phyloP scores from a whole-genome alignment of 2,797 vertebrate genomes.

The Tolypeutes matacus region DNA sequence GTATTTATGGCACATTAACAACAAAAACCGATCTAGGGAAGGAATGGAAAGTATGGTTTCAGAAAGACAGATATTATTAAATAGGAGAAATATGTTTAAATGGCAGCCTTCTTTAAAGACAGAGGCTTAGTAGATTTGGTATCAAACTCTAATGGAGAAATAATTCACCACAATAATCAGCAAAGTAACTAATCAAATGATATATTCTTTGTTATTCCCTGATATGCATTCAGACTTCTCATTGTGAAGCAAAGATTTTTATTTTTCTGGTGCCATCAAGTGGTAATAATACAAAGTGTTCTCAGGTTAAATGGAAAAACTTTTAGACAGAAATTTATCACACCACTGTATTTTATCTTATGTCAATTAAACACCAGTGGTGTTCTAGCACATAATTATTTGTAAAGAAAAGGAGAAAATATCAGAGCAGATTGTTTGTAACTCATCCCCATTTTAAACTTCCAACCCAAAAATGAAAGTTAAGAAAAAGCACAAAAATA shows the following conservation, averaged over 20 bases:
- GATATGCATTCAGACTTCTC: background rate
- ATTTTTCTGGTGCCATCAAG: slow-evolving; percentile 88
- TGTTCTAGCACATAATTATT: slow-evolving; percentile 22
- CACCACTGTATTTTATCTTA: background rate
- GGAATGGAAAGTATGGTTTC: background rate
- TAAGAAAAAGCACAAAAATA: slow-evolving; percentile 47
- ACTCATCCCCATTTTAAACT: background rate
- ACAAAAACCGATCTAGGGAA: slow-evolving; percentile 11
- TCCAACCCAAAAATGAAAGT: background rate
- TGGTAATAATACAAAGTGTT: slow-evolving; percentile 82
- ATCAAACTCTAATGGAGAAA: background rate
- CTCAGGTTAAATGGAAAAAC: slow-evolving; percentile 50
- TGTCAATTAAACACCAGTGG: background rate
- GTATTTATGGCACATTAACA: slow-evolving; percentile 3
- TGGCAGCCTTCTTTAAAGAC: background rate
- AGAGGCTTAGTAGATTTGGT: background rate
- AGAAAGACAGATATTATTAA: background rate
- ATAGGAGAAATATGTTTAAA: background rate
- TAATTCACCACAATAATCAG: background rate
- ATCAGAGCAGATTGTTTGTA: background rate
- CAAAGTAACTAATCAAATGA: background rate
- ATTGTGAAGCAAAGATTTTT: slow-evolving; percentile 74
- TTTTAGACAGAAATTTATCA: slow-evolving; percentile 61
- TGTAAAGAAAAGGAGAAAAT: background rate
- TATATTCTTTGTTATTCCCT: background rate